A percentile compares a stretch with the other conserved stretches of the same genome.
Conservation (phyloP, 2,888 invertebrate species). For the Nomada hirtipes region DNA sequence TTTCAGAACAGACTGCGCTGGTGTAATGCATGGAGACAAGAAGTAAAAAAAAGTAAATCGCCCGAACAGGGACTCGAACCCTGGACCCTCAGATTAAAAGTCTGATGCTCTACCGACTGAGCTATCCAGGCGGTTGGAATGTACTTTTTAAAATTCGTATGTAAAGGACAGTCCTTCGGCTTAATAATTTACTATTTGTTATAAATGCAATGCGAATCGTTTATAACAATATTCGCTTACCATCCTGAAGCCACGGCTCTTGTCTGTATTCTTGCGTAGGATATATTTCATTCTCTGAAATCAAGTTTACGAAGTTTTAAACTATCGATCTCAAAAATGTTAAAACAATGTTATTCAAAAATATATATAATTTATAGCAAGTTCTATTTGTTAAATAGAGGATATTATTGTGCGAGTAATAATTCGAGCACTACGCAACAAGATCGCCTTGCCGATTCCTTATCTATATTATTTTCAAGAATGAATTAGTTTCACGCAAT, state of each 20-base stretch:
- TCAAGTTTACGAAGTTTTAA: constrained; percentile 12
- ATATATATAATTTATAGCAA: too few relatives aligned
- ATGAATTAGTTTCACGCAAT: background rate
- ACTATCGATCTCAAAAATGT: background rate
- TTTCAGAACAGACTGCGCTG: fast-evolving
- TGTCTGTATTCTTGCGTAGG: constrained; percentile 78
- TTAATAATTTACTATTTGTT: background rate
- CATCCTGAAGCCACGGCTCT: constrained; percentile 81
- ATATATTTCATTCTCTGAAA: constrained; percentile 77
- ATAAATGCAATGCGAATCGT: background rate
- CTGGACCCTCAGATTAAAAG: constrained; percentile 84
- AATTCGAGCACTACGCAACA: background rate
- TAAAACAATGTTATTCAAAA: background rate
- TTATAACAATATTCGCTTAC: constrained; percentile 68
- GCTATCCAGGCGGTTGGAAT: constrained; percentile 78
- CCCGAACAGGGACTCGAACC: constrained; percentile 84
- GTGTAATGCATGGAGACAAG: background rate
- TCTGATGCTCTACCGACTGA: constrained; percentile 84
- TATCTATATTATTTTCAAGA: background rate
- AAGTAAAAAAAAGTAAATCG: constrained; percentile 64
- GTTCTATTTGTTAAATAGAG: background rate
- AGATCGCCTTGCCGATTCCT: background rate
- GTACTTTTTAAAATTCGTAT: fast-evolving
- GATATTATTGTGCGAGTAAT: background rate
- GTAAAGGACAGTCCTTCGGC: fast-evolving